Percentiles rank a stretch among this genome's conserved stretches.
phyloP scores from a whole-genome alignment of 64 coral and sea anemone genomes.

The Stichodactyla mertensii region DNA sequence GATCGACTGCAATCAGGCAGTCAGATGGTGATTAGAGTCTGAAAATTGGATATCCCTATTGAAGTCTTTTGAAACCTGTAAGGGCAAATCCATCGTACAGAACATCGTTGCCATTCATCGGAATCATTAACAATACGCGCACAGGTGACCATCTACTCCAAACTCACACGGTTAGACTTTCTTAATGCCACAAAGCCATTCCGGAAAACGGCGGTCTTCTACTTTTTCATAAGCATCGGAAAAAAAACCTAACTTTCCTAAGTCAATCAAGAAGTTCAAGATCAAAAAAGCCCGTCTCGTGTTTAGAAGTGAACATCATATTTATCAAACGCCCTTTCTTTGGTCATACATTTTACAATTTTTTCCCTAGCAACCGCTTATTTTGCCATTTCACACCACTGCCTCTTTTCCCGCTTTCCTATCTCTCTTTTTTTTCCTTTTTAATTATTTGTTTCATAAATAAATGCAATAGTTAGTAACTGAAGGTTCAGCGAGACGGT shows the following conservation, averaged over 20 bases:
- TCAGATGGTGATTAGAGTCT: slow-evolving; percentile 88
- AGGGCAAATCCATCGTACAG: slow-evolving; percentile 57
- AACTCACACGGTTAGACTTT: slow-evolving; percentile 68
- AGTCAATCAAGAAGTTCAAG: not conserved
- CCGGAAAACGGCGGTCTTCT: not conserved
- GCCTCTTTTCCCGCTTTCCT: not conserved
- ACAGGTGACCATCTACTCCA: slow-evolving; percentile 60
- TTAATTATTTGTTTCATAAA: not conserved
- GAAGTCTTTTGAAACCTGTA: slow-evolving; percentile 81
- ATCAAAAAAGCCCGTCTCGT: not conserved
- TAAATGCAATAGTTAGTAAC: not conserved
- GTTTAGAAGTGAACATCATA: not conserved
- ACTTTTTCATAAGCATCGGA: not conserved
- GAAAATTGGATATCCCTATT: slow-evolving; percentile 85
- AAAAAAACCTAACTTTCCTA: not conserved
- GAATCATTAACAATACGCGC: slow-evolving; percentile 45
- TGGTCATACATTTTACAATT: not conserved
- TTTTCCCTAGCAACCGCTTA: not conserved
- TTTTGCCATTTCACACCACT: not conserved
- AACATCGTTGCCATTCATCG: slow-evolving; percentile 71
- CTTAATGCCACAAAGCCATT: slow-evolving; percentile 3
- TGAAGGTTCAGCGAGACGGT: not conserved
- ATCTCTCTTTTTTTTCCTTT: not conserved
- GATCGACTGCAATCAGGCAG: slow-evolving; percentile 77
- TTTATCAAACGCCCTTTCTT: not conserved